These are phyloP conservation scores for Phallusia fumigata DNA, from an alignment of 23 tunicate genomes.

Conservation along the genomic window DNA sequence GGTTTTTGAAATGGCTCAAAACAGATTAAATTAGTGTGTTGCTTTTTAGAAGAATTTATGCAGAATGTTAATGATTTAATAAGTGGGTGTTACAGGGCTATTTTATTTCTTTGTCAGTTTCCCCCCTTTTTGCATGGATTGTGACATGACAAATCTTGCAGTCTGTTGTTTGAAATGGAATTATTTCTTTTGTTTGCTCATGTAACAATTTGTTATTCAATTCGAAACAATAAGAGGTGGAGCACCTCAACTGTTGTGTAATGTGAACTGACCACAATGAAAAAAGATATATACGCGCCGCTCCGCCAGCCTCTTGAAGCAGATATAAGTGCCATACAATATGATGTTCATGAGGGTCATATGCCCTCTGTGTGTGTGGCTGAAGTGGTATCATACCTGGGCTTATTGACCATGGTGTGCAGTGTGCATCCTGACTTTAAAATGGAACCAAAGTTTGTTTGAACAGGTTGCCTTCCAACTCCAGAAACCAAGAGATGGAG, in stretches of 20 bases:
- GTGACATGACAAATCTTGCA: not conserved
- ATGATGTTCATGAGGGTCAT: not conserved
- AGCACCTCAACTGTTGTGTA: slow-evolving; percentile 5
- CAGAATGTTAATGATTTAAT: no score
- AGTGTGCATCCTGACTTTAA: no score
- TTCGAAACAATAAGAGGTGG: not conserved
- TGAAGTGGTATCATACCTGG: not conserved
- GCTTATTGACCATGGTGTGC: not conserved
- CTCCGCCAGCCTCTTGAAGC: not conserved
- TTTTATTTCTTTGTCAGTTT: no score
- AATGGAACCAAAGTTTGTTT: not conserved
- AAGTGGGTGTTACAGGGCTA: no score
- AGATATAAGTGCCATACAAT: not conserved
- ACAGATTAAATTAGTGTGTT: no score
- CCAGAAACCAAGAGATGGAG: slow-evolving; percentile 10
- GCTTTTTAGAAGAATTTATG: no score
- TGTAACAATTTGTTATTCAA: not conserved
- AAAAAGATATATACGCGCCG: not conserved
- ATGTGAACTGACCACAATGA: not conserved
- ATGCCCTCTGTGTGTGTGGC: not conserved
- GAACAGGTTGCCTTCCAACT: not conserved
- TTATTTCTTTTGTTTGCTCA: not conserved
- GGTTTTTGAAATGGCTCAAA: not conserved
- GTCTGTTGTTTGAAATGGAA: not conserved
- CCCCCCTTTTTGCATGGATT: no score